Percentiles rank a stretch among this genome's conserved stretches.
phyloP scores from a whole-genome alignment of 1,140 invertebrate species.

The Platyura marginata region DNA sequence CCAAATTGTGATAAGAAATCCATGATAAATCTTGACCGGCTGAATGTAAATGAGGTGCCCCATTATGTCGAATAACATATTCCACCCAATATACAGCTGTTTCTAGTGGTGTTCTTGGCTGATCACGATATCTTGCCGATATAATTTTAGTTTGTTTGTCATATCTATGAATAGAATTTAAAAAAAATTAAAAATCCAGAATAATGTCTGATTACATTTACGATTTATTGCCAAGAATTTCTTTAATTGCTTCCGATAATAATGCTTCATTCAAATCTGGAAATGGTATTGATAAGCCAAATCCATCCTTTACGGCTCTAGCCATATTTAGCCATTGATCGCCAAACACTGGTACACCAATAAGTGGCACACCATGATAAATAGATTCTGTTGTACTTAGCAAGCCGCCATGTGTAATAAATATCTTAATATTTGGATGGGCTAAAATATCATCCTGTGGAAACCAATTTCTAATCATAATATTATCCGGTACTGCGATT shows the following conservation, averaged over 20 bases:
- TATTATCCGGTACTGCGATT: constrained; percentile 32
- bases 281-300: constrained; percentile 14
- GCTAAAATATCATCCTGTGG: constrained; percentile 38
- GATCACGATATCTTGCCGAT: constrained; percentile 28
- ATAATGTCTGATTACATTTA: constrained; percentile 3
- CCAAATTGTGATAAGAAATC: not conserved
- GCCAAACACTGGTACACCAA: constrained; percentile 38
- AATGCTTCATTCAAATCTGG: not conserved
- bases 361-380: constrained; percentile 40
- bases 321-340: constrained; percentile 36
- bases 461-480: constrained; percentile 36
- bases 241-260: constrained; percentile 3
- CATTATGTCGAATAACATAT: constrained; percentile 28
- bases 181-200: not conserved
- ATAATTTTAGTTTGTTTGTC: constrained; percentile 11
- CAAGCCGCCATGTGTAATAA: constrained; percentile 30
- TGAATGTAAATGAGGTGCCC: constrained; percentile 23
- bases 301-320: constrained; percentile 17
- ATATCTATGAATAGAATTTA: not conserved
- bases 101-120: constrained; percentile 27
- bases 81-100: constrained; percentile 34
- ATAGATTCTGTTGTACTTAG: constrained; percentile 42
- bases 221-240: constrained; percentile 5
- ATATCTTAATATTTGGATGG: constrained; percentile 16
- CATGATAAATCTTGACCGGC: not conserved